Evolutionary conservation across 2,888 invertebrate species (phyloP).

Genomic region (Campoletis raptor): DNA sequence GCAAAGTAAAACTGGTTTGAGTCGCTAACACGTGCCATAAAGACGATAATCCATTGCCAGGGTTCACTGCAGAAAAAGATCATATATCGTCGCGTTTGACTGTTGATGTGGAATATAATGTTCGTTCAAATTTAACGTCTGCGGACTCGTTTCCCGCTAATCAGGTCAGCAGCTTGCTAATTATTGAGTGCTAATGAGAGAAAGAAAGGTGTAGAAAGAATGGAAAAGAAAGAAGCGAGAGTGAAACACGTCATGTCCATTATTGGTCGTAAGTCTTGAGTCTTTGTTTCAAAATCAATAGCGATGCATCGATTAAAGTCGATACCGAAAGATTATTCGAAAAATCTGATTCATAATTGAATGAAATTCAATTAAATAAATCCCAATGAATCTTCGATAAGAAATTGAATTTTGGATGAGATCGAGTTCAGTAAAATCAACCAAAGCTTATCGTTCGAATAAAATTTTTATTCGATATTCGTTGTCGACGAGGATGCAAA

Average conservation of each 20-base stretch:
- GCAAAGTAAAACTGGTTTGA: background rate
- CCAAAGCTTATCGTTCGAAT: too few species aligned
- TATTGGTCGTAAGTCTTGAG: constrained; percentile 9
- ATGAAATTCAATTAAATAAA: background rate
- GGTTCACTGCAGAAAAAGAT: constrained; percentile 18
- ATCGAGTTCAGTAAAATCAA: background rate
- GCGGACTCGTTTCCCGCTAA: constrained; percentile 78
- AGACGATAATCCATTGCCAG: constrained; percentile 68
- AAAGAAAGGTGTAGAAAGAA: constrained; percentile 34
- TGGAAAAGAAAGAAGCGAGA: constrained; percentile 28
- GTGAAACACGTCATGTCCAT: constrained; percentile 3
- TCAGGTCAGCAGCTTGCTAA: constrained; percentile 78
- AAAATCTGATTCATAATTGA: background rate
- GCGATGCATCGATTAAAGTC: background rate
- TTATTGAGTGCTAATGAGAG: constrained; percentile 80
- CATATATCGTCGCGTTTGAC: constrained; percentile 41
- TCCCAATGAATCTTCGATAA: background rate
- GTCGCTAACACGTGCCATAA: constrained; percentile 70
- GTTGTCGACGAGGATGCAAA: background rate
- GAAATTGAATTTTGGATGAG: background rate
- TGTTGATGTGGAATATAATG: constrained; percentile 73
- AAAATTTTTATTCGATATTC: background rate
- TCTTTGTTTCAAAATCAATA: constrained; percentile 43
- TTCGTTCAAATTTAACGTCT: constrained; percentile 12
- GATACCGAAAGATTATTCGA: too few species aligned